Conservation (phyloP, 2,113 vertebrate species). For the Mellivora capensis region DNA sequence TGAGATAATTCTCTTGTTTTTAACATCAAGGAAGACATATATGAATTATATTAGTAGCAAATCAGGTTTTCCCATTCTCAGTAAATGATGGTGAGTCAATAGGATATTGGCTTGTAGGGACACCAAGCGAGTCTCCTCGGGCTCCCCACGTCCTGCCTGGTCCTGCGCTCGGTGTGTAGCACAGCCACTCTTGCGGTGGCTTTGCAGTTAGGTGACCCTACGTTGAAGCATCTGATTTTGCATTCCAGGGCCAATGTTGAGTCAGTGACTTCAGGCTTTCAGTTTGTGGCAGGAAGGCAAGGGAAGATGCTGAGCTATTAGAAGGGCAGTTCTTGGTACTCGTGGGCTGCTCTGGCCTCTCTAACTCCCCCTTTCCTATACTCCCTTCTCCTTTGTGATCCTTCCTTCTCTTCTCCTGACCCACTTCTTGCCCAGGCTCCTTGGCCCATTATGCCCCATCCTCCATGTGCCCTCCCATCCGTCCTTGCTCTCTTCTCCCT, state of each 20-base stretch:
- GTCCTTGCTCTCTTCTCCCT: background rate
- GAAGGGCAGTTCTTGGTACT: background rate
- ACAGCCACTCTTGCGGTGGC: background rate
- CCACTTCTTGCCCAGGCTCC: background rate
- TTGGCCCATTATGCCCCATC: background rate
- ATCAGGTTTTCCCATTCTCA: background rate
- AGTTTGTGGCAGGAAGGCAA: background rate
- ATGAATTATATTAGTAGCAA: background rate
- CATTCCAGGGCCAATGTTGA: background rate
- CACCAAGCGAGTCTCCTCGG: background rate
- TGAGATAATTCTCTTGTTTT: conserved; percentile 55
- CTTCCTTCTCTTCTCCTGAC: background rate
- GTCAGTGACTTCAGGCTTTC: background rate
- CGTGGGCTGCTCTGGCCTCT: background rate
- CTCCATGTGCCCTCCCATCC: fast-evolving
- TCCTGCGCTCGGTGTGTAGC: background rate
- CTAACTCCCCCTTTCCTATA: no score
- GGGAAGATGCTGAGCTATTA: background rate
- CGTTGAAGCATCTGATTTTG: background rate
- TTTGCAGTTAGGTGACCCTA: background rate
- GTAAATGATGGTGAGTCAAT: background rate
- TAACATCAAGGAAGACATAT: background rate
- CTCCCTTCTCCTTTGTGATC: background rate
- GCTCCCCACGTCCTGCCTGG: background rate
- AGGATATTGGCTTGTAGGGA: background rate